phyloP scores from a whole-genome alignment of 2,113 vertebrate species.

The Archocentrus centrarchus region DNA sequence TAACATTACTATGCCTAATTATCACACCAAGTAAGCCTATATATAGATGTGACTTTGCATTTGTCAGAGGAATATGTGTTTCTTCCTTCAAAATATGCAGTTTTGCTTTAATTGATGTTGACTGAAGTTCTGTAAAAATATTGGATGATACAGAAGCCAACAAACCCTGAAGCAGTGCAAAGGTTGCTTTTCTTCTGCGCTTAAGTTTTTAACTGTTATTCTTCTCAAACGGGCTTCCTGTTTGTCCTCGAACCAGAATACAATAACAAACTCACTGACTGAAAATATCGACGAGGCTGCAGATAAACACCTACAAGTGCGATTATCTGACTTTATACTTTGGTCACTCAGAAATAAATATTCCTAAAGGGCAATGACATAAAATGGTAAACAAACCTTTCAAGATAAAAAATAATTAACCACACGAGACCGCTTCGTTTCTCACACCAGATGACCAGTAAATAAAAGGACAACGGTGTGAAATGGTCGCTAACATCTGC shows the following conservation, averaged over 20 bases:
- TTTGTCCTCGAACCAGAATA: neutral
- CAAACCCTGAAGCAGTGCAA: too few species aligned
- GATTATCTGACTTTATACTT: neutral
- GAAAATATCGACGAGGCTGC: neutral
- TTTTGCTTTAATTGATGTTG: neutral
- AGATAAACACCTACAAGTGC: neutral
- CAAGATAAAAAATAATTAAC: slow-evolving; percentile 20
- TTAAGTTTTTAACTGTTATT: neutral
- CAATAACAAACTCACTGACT: neutral
- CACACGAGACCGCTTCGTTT: neutral
- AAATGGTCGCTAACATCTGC: slow-evolving; percentile 57
- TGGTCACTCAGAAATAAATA: neutral
- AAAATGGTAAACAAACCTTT: neutral
- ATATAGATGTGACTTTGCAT: neutral
- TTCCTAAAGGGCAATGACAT: slow-evolving; percentile 2
- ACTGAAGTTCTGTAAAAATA: neutral
- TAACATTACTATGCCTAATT: neutral
- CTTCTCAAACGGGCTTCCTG: neutral
- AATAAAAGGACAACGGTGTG: slow-evolving; percentile 40
- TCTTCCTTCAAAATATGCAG: neutral
- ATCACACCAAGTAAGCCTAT: neutral
- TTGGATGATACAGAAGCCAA: neutral
- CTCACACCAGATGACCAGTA: slow-evolving; percentile 31
- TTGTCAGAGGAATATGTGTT: neutral
- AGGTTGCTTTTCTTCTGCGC: neutral